Percentiles rank a stretch among this genome's conserved stretches.
Conservation (phyloP, 2,888 invertebrate species). For the Heliconius ismenius region DNA sequence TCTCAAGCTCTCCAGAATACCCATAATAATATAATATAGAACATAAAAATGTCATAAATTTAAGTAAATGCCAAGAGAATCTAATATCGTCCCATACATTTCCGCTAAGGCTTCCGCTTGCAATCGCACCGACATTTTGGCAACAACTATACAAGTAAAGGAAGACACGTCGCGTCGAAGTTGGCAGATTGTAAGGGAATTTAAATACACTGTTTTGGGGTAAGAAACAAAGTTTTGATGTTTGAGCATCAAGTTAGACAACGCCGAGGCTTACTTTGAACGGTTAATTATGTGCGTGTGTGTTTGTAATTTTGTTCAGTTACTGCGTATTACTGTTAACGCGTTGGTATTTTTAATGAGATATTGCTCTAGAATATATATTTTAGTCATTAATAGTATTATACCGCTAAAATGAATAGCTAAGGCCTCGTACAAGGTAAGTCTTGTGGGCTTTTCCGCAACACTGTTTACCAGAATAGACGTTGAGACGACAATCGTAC, state of each 20-base stretch:
- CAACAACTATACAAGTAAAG: conserved; percentile 31
- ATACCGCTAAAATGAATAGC: too few relatives aligned
- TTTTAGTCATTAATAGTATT: too few relatives aligned
- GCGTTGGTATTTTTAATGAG: too few relatives aligned
- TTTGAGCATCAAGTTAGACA: conserved; percentile 25
- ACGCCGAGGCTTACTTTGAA: conserved; percentile 16
- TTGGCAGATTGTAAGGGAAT: conserved; percentile 34
- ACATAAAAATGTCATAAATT: conserved; percentile 15
- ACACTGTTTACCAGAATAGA: too few relatives aligned
- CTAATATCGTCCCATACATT: conserved; percentile 1
- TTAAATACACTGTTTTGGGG: conserved; percentile 33
- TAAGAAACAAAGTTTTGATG: conserved; percentile 25
- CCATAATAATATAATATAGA: background rate
- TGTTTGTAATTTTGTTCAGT: conserved; percentile 6
- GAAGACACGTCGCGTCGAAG: conserved; percentile 15
- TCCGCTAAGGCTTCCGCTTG: conserved; percentile 23
- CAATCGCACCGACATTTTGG: conserved; percentile 29
- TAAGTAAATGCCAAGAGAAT: background rate
- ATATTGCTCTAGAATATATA: too few relatives aligned
- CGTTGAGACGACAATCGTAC: too few relatives aligned
- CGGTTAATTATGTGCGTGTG: conserved; percentile 17
- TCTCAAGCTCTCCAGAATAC: background rate
- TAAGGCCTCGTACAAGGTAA: too few relatives aligned
- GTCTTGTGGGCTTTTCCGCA: too few relatives aligned
- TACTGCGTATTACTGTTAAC: background rate